phyloP scores from a whole-genome alignment of 2,113 vertebrate species.

The Hemicordylus capensis region DNA sequence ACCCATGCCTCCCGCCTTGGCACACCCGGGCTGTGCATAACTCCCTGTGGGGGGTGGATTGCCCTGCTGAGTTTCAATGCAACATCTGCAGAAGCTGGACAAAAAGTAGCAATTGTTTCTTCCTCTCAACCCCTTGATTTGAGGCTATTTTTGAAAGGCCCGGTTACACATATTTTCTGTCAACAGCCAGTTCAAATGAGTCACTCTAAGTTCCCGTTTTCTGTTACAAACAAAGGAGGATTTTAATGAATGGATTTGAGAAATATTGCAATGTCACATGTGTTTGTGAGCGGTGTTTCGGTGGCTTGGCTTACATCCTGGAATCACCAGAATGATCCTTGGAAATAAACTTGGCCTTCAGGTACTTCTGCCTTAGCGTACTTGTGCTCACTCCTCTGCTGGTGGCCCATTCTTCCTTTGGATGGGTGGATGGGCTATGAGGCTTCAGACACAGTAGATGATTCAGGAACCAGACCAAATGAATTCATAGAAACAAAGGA shows the following conservation, averaged over 20 bases:
- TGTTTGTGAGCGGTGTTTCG: too few relatives aligned
- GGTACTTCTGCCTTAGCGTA: neutral
- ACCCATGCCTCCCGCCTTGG: neutral
- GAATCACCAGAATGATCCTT: neutral
- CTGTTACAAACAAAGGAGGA: neutral
- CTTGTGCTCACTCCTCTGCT: neutral
- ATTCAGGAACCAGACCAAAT: neutral
- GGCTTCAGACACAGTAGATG: neutral
- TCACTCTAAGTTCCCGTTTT: slow-evolving; percentile 10
- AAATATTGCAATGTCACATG: neutral
- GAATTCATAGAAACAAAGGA: neutral
- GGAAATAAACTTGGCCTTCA: neutral
- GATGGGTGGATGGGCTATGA: neutral
- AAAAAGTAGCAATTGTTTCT: neutral
- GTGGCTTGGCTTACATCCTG: neutral
- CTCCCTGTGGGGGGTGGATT: fast-evolving
- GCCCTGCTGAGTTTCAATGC: neutral
- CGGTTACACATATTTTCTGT: neutral
- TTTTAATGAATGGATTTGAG: slow-evolving; percentile 23
- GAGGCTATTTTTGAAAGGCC: slow-evolving; percentile 13
- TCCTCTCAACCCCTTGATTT: too few relatives aligned
- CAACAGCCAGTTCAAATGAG: neutral
- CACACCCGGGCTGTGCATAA: neutral
- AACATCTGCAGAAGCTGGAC: neutral
- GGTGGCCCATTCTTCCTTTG: neutral